phyloP scores from a whole-genome alignment of 1,140 invertebrate species.

The Rhopalosiphum maidis region DNA sequence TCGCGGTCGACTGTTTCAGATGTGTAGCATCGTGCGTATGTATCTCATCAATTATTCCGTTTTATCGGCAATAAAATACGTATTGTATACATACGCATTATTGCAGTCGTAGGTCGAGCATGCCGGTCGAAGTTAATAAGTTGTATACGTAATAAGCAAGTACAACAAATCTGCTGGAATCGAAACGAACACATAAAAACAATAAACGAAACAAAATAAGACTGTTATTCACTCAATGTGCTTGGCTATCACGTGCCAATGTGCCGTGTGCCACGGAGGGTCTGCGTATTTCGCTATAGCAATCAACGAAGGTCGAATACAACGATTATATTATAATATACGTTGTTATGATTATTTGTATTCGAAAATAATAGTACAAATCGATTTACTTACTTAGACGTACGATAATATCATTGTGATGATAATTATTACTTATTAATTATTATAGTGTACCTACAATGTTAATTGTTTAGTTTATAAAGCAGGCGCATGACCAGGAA shows the following conservation, averaged over 20 bases:
- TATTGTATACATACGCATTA: background rate
- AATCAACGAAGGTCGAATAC: background rate
- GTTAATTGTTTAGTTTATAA: no score
- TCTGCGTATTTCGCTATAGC: background rate
- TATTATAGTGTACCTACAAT: no score
- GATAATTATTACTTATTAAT: background rate
- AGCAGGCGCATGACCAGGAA: no score
- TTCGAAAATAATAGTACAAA: background rate
- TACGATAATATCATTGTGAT: background rate
- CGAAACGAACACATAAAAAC: background rate
- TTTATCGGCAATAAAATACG: constrained; percentile 18
- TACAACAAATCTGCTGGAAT: background rate
- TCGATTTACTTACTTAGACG: background rate
- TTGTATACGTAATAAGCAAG: background rate
- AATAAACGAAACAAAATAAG: background rate
- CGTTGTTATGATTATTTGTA: background rate
- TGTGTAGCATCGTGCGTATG: background rate
- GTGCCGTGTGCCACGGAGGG: no score
- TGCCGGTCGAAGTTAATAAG: background rate
- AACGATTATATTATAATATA: background rate
- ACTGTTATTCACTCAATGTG: background rate
- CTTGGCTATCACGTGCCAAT: background rate
- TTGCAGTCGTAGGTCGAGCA: background rate
- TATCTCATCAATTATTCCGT: constrained; percentile 5
- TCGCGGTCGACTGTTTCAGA: background rate